A percentile compares a stretch with the other conserved stretches of the same genome.
Conservation (phyloP, 2,888 invertebrate genomes). For the Andricus quercusramuli region DNA sequence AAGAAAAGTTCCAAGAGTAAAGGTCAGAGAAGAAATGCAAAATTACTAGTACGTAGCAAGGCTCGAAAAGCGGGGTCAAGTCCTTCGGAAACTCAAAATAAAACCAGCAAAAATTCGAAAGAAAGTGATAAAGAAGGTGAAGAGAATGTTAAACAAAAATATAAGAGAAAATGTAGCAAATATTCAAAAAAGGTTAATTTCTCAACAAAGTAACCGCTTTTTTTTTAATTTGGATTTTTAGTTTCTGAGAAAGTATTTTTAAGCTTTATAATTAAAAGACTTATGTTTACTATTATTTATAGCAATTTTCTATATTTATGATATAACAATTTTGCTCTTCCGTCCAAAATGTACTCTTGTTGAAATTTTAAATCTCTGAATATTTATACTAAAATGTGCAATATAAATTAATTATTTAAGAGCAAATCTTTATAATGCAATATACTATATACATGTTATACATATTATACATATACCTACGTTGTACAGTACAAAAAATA, state of each 20-base stretch:
- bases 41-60: conserved; percentile 67
- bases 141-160: conserved; percentile 70
- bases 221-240: background rate
- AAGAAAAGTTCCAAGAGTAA: conserved; percentile 66
- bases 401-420: background rate
- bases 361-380: background rate
- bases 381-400: background rate
- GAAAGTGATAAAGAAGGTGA: conserved; percentile 71
- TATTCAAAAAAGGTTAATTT: conserved; percentile 60
- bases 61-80: conserved; percentile 63
- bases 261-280: background rate
- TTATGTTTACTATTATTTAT: background rate
- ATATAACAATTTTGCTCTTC: background rate
- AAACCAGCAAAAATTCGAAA: conserved; percentile 79
- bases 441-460: background rate
- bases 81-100: conserved; percentile 70
- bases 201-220: conserved; percentile 57
- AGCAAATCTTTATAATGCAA: too few relatives aligned
- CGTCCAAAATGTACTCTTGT: background rate
- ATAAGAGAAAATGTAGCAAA: conserved; percentile 72
- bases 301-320: background rate
- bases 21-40: conserved; percentile 73
- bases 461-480: background rate
- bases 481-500: background rate
- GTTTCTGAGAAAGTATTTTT: background rate